Conservation (phyloP, 2,888 invertebrate genomes). For the Thyatira batis region DNA sequence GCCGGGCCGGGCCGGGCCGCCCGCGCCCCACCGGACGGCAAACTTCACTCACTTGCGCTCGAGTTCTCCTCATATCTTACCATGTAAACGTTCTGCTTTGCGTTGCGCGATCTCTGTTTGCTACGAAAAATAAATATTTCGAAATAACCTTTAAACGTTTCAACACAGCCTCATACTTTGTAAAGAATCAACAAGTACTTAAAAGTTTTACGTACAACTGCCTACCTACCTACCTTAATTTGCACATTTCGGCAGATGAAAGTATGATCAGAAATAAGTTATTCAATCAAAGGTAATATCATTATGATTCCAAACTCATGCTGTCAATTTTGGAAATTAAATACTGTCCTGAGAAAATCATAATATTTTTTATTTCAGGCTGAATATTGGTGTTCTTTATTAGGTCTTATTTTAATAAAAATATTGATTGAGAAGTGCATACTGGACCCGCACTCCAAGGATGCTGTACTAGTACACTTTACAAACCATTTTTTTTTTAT, state of each 20-base stretch:
- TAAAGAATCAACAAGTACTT: slow-evolving; percentile 29
- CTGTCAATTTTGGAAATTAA: too few relatives aligned
- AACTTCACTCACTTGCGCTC: too few relatives aligned
- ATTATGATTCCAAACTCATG: too few relatives aligned
- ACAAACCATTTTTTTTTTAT: too few relatives aligned
- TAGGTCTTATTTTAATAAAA: too few relatives aligned
- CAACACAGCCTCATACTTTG: slow-evolving; percentile 17
- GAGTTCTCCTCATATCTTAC: slow-evolving; percentile 15
- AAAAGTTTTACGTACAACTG: slow-evolving; percentile 1
- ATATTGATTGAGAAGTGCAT: too few relatives aligned
- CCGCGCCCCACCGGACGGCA: slow-evolving; percentile 13
- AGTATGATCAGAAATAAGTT: neutral
- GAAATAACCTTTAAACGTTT: slow-evolving; percentile 54
- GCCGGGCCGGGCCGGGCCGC: slow-evolving; percentile 5
- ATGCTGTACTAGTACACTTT: too few relatives aligned
- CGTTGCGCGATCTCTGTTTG: slow-evolving; percentile 49
- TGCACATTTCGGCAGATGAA: neutral
- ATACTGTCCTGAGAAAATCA: too few relatives aligned
- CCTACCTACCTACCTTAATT: neutral
- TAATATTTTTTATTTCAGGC: too few relatives aligned
- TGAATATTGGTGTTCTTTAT: too few relatives aligned
- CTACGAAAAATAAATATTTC: slow-evolving; percentile 53
- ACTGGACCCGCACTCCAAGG: too few relatives aligned
- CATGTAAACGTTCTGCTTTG: slow-evolving; percentile 29
- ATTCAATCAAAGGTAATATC: too few relatives aligned